Base-by-base conservation (phyloP, 2,888 invertebrate genomes). In the Melanargia galathea region DNA sequence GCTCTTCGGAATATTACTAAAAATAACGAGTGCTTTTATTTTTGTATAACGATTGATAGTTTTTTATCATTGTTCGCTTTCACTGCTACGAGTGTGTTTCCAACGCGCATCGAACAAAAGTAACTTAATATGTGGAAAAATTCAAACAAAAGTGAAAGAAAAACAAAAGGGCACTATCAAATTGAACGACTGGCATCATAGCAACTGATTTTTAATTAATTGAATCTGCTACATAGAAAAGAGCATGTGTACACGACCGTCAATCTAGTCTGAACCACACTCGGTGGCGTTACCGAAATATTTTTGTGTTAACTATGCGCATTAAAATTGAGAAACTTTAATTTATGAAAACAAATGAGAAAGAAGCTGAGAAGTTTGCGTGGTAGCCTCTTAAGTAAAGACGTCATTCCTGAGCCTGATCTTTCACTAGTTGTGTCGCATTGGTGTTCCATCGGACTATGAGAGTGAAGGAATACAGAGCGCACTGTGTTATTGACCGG, bases 161-260 rank as follows among this genome's bases (percentile, higher is more conserved):
- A 48, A 61, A 61, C 55, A 61, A 61, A 61, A 46, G 54, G 30
- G 58, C 38, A 55, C 46, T 61, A 61, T 61, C 61, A 61, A 61
- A 61, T 61, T 55, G 61, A 61, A 54, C 48, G 55, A 54, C 61
- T 61, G 61, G 54, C 54, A 55, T 61, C 58, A 58, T 58, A 58
- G 48, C 58, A 54, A 48, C 26, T 46, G 46, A 11, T 55, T 61
- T 46, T 61, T 61, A 61, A 61, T 55, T 61, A 61, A 54, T 55
- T 48, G 46, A 55, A 61, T 61, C 54, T 54, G 40, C 55, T 22
- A 54, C 40, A 48, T 58, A 58, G 38, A 58, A 35, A 48, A 48
- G 38, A 35, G 48, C 38, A 38, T 48, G 24, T n/a, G n/a, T 16
- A 58, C 58, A 58, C 58, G 0, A 33, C 33, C 58, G 48, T 16